phyloP scores from a whole-genome alignment of 2,797 vertebrate genomes.

The Arctocebus calabarensis region DNA sequence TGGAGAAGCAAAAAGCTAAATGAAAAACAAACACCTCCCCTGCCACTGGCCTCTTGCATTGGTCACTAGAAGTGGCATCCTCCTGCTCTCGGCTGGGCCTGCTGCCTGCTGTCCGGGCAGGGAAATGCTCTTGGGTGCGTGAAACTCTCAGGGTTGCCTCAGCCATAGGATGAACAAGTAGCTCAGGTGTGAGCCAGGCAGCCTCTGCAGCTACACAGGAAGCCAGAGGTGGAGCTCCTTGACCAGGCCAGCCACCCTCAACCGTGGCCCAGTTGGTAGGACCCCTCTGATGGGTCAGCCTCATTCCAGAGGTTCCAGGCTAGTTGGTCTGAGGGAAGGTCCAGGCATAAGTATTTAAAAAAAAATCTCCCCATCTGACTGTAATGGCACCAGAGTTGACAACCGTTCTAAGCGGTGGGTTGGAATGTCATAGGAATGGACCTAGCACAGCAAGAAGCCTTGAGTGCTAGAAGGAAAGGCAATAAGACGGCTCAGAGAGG shows the following conservation, averaged over 20 bases:
- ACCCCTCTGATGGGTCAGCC: not conserved
- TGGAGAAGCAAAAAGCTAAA: slow-evolving; percentile 36
- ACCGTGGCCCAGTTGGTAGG: not conserved
- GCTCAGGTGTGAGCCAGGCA: not conserved
- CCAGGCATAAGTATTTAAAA: not conserved
- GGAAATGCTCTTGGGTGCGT: not conserved
- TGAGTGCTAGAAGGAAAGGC: not conserved
- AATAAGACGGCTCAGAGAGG: not conserved
- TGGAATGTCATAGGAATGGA: not conserved
- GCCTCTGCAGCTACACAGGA: not conserved
- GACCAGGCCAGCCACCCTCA: not conserved
- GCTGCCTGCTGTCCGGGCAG: not conserved
- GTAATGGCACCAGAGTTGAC: not conserved
- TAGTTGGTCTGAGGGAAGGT: not conserved
- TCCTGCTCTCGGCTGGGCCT: not conserved
- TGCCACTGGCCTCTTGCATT: not conserved
- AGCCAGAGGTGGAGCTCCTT: not conserved
- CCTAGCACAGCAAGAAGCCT: not conserved
- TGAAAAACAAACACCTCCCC: not conserved
- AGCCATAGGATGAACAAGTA: not conserved
- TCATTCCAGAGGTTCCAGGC: not conserved
- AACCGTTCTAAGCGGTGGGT: not conserved
- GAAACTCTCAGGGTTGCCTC: not conserved
- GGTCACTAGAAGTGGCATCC: not conserved
- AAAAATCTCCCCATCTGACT: not conserved